These are phyloP conservation scores for Ochropleura plecta DNA, from an alignment of 2,888 invertebrate genomes.

Conservation along the genomic window DNA sequence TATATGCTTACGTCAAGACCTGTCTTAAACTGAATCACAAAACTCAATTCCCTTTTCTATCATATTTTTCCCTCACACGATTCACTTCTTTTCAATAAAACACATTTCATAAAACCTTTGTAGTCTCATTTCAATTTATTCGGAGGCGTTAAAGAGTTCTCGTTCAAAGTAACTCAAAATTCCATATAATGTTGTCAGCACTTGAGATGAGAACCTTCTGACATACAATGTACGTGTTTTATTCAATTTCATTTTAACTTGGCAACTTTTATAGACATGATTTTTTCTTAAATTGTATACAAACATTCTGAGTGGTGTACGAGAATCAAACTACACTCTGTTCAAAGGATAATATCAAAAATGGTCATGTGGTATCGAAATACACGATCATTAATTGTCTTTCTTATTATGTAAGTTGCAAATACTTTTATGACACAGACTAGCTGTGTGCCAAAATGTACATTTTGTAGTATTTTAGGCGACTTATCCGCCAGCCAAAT, in stretches of 20 bases:
- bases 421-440: too few relatives aligned
- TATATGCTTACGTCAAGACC: not conserved
- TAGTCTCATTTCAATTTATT: slow-evolving; percentile 54
- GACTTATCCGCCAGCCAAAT: too few relatives aligned
- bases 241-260: slow-evolving; percentile 27
- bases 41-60: not conserved
- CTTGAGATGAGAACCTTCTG: not conserved
- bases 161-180: slow-evolving; percentile 23
- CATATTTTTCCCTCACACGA: slow-evolving; percentile 11
- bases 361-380: too few relatives aligned
- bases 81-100: slow-evolving; percentile 4
- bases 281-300: not conserved
- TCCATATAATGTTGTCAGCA: slow-evolving; percentile 29
- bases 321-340: not conserved
- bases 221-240: slow-evolving; percentile 18
- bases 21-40: not conserved
- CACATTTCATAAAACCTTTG: slow-evolving; percentile 23
- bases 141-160: slow-evolving; percentile 36
- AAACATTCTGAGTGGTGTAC: not conserved
- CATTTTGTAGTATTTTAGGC: too few relatives aligned
- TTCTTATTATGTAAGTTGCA: too few relatives aligned
- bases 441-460: too few relatives aligned
- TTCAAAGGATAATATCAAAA: too few relatives aligned
- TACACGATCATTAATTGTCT: too few relatives aligned
- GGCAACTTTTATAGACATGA: not conserved